A percentile compares a stretch with the other conserved stretches of the same genome.
Evolutionary conservation across 1,140 invertebrate species (phyloP).

Genomic region (Calliopsis andreniformis): DNA sequence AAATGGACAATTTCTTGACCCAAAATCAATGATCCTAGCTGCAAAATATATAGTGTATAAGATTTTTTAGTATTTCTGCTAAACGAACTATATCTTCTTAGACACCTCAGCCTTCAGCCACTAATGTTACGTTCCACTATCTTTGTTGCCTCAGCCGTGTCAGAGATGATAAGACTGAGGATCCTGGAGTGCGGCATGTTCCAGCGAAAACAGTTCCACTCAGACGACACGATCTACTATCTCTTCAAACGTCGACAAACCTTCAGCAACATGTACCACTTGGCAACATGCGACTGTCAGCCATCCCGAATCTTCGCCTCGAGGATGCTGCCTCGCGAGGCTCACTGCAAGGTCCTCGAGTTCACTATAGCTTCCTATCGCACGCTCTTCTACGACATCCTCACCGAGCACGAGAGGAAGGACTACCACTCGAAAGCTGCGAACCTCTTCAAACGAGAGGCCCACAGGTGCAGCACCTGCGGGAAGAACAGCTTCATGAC

Average conservation of each 20-base stretch:
- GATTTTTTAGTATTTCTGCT: too few relatives aligned
- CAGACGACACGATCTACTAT: slow-evolving; percentile 28
- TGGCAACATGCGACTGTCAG: slow-evolving; percentile 56
- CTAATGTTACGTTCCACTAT: fast-evolving
- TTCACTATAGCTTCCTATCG: slow-evolving; percentile 79
- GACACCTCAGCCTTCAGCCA: too few relatives aligned
- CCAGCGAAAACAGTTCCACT: slow-evolving; percentile 66
- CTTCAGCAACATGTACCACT: slow-evolving; percentile 70
- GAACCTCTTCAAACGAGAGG: slow-evolving; percentile 78
- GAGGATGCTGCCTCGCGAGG: slow-evolving; percentile 75
- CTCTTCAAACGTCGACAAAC: slow-evolving; percentile 53
- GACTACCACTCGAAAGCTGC: slow-evolving; percentile 79
- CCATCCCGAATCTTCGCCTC: neutral
- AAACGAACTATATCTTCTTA: too few relatives aligned
- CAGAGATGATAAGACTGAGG: slow-evolving; percentile 80
- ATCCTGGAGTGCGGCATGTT: slow-evolving; percentile 83
- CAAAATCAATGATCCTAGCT: too few relatives aligned
- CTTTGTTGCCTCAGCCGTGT: slow-evolving; percentile 75
- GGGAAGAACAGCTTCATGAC: slow-evolving; percentile 79
- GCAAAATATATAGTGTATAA: too few relatives aligned
- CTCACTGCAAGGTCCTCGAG: slow-evolving; percentile 82
- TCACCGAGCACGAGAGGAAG: slow-evolving; percentile 78
- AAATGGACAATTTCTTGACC: too few relatives aligned
- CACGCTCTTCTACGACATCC: slow-evolving; percentile 78
- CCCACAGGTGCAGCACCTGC: slow-evolving; percentile 80